Evolutionary conservation across 2,888 invertebrate species (phyloP), one percentile per base, ranked within the genome.

Genomic region (Xylota sylvarum): DNA sequence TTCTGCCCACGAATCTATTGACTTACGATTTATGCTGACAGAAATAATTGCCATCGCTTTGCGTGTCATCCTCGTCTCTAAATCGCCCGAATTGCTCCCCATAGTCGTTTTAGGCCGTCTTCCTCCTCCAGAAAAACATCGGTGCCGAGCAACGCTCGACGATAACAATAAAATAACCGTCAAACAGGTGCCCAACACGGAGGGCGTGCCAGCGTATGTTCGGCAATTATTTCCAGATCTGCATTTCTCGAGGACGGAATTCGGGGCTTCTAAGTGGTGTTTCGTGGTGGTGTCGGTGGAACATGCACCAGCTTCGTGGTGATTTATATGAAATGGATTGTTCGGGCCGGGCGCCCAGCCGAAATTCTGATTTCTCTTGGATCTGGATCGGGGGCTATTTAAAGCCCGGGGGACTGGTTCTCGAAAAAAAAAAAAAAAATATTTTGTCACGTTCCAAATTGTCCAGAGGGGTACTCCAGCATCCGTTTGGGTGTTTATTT

Each of bases 21-120:
- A 86, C 86, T 73, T 78, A 86, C 86, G 82, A 82, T 86, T 86
- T 86, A 86, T 86, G 78, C 82, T 86, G 86, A 86, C 86, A 86
- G 86, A 86, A 86, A 86, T 86, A 86, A 86, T 86, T 86, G 86
- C 77, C 73, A 82, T 82, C 73, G 77, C 76, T 73, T 78, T 77
- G 19, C 73, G 77, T 69, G 81, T 86, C 77, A 62, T 77, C 72
- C 52, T 32, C 80, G 78, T 73, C 67, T 30, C 48, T 73, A 43
- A 69, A 82, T 78, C 77, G 86, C 82, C 46, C 27, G 74, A 86
- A 86, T 72, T 69, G 78, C 82, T 86, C 86, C 86, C 86, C 72
- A 48, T 37, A 76, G 81, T 65, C 85, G 35, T 30, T 43, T 67
- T 78, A 23, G 62, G 35, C 9, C 72, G 58, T 58, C 23, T 46